These are phyloP conservation scores for Tenodera sinensis DNA, from an alignment of 2,888 invertebrate genomes.

Conservation along the genomic window DNA sequence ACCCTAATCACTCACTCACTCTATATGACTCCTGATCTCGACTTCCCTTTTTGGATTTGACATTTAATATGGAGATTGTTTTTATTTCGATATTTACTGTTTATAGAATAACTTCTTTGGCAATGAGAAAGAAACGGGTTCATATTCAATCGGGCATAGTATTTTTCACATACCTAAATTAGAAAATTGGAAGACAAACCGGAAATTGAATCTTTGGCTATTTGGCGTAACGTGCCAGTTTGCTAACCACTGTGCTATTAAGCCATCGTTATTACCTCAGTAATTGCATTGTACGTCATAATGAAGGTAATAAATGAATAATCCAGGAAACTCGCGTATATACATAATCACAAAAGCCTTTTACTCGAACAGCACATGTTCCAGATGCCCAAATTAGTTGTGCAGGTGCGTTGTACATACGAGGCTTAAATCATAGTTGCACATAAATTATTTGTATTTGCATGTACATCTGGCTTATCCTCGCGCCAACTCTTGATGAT, in stretches of 20 bases:
- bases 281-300: background rate
- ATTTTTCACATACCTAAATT: too few relatives aligned
- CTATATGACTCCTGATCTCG: too few relatives aligned
- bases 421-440: background rate
- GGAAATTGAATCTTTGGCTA: background rate
- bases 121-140: too few relatives aligned
- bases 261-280: background rate
- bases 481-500: background rate
- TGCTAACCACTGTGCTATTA: background rate
- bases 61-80: too few relatives aligned
- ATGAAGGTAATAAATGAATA: background rate
- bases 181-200: background rate
- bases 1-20: too few relatives aligned
- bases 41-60: too few relatives aligned
- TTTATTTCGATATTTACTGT: too few relatives aligned
- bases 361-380: background rate
- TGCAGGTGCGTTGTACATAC: background rate
- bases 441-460: background rate
- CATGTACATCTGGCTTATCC: background rate
- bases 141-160: too few relatives aligned
- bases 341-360: background rate
- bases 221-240: background rate
- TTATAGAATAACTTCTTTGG: too few relatives aligned
- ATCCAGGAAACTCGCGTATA: background rate
- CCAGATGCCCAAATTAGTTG: background rate